These are phyloP conservation scores for Eutrigla gurnardus DNA, from an alignment of 2,797 vertebrate species.

Conservation along the genomic window DNA sequence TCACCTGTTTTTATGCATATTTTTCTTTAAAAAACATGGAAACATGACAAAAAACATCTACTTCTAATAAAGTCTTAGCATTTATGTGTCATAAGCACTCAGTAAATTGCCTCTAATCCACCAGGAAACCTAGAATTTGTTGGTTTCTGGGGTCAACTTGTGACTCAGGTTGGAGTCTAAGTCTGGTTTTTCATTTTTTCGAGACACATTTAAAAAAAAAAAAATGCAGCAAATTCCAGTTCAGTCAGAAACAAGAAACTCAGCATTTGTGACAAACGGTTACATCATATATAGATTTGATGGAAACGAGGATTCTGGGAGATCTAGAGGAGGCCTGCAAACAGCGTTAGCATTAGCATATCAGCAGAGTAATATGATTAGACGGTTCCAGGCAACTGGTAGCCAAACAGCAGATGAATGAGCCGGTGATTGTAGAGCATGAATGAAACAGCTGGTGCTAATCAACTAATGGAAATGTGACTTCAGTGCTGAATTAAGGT, in stretches of 20 bases:
- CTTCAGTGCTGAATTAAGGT: neutral
- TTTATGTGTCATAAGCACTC: no score
- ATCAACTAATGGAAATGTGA: neutral
- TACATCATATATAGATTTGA: neutral
- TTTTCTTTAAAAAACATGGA: neutral
- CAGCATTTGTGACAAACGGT: neutral
- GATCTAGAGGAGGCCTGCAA: no score
- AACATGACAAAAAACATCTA: neutral
- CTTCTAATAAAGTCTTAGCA: neutral
- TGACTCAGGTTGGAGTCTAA: neutral
- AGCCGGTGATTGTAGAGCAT: neutral
- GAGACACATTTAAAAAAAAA: no score
- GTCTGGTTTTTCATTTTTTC: no score
- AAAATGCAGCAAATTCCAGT: neutral
- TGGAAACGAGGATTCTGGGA: neutral
- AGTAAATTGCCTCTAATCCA: no score
- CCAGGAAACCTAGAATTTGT: no score
- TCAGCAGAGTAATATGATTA: neutral
- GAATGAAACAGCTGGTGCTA: slow-evolving; percentile 6
- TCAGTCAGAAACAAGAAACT: neutral
- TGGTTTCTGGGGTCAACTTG: no score
- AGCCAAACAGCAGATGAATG: neutral
- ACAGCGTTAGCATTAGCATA: neutral
- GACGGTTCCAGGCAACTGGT: neutral
- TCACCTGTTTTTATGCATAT: neutral